Evolutionary conservation across 2,888 invertebrate species (phyloP).

Genomic region (Tipula vernalis): DNA sequence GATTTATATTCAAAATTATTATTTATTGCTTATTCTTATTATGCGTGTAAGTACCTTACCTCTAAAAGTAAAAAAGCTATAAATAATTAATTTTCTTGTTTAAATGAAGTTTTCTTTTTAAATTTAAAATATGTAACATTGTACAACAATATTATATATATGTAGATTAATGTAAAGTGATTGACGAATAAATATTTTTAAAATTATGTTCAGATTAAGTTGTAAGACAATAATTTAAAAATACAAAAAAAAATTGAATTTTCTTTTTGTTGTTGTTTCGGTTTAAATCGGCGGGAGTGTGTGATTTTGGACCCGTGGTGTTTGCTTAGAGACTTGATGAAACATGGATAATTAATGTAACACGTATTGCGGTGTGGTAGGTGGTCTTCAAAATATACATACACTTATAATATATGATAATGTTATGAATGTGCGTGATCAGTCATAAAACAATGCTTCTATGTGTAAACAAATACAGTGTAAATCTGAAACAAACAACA

Average conservation of each 20-base stretch:
- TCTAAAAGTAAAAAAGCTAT: neutral
- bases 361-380: neutral
- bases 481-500: too few species aligned
- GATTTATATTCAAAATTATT: neutral
- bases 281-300: neutral
- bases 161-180: neutral
- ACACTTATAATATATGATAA: too few species aligned
- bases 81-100: neutral
- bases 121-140: neutral
- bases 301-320: neutral
- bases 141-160: neutral
- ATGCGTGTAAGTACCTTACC: neutral
- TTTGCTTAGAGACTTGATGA: neutral
- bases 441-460: too few species aligned
- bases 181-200: neutral
- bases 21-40: neutral
- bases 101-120: neutral
- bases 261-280: neutral
- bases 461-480: too few species aligned
- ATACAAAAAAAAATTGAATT: neutral
- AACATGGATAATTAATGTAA: neutral
- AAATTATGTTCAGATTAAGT: neutral
- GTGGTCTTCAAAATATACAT: neutral
- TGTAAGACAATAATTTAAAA: neutral
- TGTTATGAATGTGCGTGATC: too few species aligned